Base-by-base conservation (phyloP, 92 coral and sea anemone genomes). In the Palythoa heliodiscus region DNA sequence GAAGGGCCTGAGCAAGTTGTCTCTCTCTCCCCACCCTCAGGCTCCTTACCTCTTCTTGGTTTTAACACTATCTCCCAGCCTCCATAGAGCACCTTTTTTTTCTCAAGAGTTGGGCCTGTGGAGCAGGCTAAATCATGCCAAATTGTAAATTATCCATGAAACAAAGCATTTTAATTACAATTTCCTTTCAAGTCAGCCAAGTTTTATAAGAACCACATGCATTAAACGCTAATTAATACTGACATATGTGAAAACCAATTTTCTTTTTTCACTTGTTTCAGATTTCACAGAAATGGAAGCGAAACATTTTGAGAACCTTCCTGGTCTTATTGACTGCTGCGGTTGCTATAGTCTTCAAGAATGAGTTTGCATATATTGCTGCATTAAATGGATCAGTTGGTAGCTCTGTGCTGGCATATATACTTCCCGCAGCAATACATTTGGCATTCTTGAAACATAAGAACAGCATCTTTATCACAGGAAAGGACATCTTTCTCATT, bases 311-410 rank as follows among this genome's bases (percentile, higher is more conserved):
- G 5, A 87, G 99, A 16, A 89, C 95, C 11, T n/a, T 93, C 78
- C 57, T 95, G 8, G 99, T 97, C 14, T 35, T 90, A 2, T 19
- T 91, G 13, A 88, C 99, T 15, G 98, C 96, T 52, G 95, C 90
- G 0, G 80, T 97, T 54, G 99, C 97, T 23, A 85, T 93, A n/a
- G 92, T 82, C 23, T 84, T 92, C 4, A 92, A 95, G 82, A 84
- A 95, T 78, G 90, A 97, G 55, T 97, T 95, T 86, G 99, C 98
- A 4, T 97, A 95, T 83, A 90, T 97, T 16, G 69, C 82, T 13
- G 98, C 99, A 10, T 50, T 97, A 25, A 89, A 92, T 88, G 99
- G 99, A 20, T 91, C 98, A 5, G 70, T 97, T 37, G 99, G 98
- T 52, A 93, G 99, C 86, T 91, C 99, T 7, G 89, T 94, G 22